Evolutionary conservation across 35 echinoderm and acorn worm species (phyloP).

Genomic region (Strongylocentrotus purpuratus): DNA sequence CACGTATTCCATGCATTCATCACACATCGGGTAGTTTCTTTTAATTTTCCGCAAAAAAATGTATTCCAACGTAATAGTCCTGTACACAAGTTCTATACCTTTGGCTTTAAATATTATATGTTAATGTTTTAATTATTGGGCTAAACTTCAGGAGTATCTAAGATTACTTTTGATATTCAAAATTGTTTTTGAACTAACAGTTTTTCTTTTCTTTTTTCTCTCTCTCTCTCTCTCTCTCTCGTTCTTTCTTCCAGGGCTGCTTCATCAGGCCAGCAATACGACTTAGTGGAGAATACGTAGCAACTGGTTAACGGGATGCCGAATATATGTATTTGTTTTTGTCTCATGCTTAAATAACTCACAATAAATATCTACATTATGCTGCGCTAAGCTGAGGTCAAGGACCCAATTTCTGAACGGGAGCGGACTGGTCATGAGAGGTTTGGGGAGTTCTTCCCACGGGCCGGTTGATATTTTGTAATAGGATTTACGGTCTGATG

Average conservation of each 20-base stretch:
- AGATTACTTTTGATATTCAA: not conserved
- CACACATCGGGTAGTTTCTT: not conserved
- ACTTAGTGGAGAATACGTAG: not conserved
- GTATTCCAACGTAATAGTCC: not conserved
- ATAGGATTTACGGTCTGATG: no score
- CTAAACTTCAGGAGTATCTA: not conserved
- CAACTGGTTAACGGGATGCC: not conserved
- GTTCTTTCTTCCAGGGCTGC: not conserved
- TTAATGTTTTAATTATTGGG: not conserved
- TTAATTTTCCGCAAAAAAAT: not conserved
- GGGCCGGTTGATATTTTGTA: no score
- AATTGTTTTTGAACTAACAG: not conserved
- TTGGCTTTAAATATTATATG: not conserved
- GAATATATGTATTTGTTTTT: no score
- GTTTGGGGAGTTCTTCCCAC: no score
- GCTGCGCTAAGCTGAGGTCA: no score
- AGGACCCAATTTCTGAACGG: no score
- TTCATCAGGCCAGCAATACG: not conserved
- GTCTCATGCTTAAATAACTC: no score
- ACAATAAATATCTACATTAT: no score
- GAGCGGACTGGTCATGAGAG: no score
- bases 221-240: no score
- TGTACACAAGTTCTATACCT: not conserved
- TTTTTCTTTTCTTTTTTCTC: not conserved
- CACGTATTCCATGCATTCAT: not conserved